A percentile compares a stretch with the other conserved stretches of the same genome.
Conservation (phyloP, 2,888 invertebrate genomes). For the Plagodis pulveraria region DNA sequence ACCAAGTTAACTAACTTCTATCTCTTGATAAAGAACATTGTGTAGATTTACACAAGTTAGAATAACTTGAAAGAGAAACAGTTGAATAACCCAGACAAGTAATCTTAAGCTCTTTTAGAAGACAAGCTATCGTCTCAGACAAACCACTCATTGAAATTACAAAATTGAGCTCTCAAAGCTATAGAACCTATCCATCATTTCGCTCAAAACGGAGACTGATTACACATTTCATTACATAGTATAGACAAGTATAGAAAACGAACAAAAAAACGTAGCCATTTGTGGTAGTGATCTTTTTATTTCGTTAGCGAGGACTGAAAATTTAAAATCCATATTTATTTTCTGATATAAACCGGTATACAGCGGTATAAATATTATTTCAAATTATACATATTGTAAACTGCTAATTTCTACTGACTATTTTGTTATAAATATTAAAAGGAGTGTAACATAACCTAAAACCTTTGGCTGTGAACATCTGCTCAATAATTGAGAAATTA, state of each 20-base stretch:
- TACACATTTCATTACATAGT: constrained; percentile 66
- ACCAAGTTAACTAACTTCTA: background rate
- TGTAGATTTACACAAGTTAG: background rate
- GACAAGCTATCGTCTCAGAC: constrained; percentile 37
- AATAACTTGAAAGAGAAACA: constrained; percentile 4
- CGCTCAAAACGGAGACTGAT: constrained; percentile 51
- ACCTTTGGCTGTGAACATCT: no score
- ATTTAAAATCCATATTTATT: background rate
- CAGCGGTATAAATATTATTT: background rate
- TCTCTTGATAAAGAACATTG: background rate
- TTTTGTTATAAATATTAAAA: no score
- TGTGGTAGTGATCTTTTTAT: constrained; percentile 3
- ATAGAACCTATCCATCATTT: constrained; percentile 47
- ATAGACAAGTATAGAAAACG: constrained; percentile 25
- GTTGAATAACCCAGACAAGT: constrained; percentile 15
- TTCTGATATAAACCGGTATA: background rate
- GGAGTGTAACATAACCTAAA: no score
- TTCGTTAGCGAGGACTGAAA: constrained; percentile 9
- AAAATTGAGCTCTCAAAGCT: constrained; percentile 28
- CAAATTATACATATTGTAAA: background rate
- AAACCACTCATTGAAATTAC: constrained; percentile 40
- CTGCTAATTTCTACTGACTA: no score
- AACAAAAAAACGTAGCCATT: constrained; percentile 34
- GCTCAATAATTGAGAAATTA: no score
- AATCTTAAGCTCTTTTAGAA: constrained; percentile 24